Percentiles rank a stretch among this genome's conserved stretches.
These are phyloP conservation scores for Leucophenga montana DNA, from an alignment of 2,888 invertebrate species.

Conservation along the genomic window DNA sequence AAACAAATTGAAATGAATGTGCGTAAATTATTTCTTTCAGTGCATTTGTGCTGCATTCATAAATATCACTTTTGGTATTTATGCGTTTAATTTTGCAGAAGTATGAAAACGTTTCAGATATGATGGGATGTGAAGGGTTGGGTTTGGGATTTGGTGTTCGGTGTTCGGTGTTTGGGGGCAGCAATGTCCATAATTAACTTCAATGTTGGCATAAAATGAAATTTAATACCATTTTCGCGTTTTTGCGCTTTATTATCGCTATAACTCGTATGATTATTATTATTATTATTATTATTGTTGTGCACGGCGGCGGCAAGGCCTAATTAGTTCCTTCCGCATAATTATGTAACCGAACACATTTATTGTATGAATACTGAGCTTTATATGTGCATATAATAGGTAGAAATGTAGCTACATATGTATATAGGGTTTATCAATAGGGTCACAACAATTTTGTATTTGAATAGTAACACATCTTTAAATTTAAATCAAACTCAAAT, in stretches of 20 bases:
- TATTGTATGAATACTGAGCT: too few relatives aligned
- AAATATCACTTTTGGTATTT: neutral
- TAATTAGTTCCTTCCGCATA: conserved; percentile 60
- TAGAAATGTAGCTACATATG: too few relatives aligned
- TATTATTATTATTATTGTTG: conserved; percentile 16
- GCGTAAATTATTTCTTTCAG: neutral
- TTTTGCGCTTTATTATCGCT: conserved; percentile 11
- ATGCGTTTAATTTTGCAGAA: conserved; percentile 1
- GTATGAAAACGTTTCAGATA: too few relatives aligned
- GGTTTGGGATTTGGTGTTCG: too few relatives aligned
- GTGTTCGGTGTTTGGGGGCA: too few relatives aligned
- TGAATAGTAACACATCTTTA: too few relatives aligned
- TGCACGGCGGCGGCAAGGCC: conserved; percentile 28
- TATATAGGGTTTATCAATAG: too few relatives aligned
- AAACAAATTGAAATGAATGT: neutral
- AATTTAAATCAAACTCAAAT: too few relatives aligned
- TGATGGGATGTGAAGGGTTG: too few relatives aligned
- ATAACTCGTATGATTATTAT: conserved; percentile 2
- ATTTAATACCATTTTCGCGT: conserved; percentile 22
- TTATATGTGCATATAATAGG: too few relatives aligned
- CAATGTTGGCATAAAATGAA: conserved; percentile 18
- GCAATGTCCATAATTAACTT: conserved; percentile 8
- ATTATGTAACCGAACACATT: conserved; percentile 43
- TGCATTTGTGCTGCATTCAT: neutral
- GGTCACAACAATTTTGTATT: too few relatives aligned